Evolutionary conservation across 2,113 vertebrate genomes (phyloP), one percentile per base, ranked within the genome.

Genomic region (Pangasianodon gigas): DNA sequence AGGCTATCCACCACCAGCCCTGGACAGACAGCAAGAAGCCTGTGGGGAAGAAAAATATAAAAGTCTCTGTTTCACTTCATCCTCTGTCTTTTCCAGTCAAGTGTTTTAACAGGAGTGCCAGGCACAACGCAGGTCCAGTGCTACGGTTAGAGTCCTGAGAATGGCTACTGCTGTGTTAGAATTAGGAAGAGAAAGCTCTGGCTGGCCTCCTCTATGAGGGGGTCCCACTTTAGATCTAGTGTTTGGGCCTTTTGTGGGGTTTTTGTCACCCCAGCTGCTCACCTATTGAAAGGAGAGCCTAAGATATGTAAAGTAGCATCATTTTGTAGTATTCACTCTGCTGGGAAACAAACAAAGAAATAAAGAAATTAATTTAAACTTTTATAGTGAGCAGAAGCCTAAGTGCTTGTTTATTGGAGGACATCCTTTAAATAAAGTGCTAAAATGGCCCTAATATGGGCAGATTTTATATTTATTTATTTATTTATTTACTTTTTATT

Each of bases 271-370:
- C 88, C 91, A 84, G 91, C 92, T 90, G 93, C 91, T 93, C 93
- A 93, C 93, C 91, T 92, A 94, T 93, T 94, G 92, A 94, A 87
- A 87, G 51, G 18, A 51, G 87, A 88, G 90, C 83, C 93, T 93
- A 88, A 95, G 93, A 94, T 85, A 94, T 95, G 94, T 93, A 94
- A 93, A 95, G 91, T 93, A 94, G 93, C 93, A 85, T 91, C 32
- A 4, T 89, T 88, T 94, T 75, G 92, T 91, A 92, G 88, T 88
- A 51, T 77, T 85, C 65, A 79, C 88, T 92, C 86, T 9, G 37
- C 90, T 93, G 92, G 48, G 93, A 91, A 87, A 92, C 89, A 87
- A 91, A 94, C 93, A 95, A 93, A 93, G 92, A 94, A 85, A 93
- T 91, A 94, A 94, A 94, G 93, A 94, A 94, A 94, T 92, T 92